phyloP scores from a whole-genome alignment of 2,113 vertebrate species.

The Onychostoma macrolepis region DNA sequence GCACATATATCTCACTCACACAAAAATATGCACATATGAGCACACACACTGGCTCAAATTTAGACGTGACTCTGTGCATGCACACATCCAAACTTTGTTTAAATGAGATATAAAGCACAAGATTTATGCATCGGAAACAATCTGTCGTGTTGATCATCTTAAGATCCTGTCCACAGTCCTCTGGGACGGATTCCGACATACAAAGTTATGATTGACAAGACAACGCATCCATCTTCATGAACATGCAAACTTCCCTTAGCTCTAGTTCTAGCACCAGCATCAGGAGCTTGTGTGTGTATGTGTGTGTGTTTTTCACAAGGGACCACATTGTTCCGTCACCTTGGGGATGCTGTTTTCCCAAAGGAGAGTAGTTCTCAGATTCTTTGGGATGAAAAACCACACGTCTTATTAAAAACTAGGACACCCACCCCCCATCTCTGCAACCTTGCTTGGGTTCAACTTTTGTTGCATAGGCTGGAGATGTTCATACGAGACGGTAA shows the following conservation, averaged over 20 bases:
- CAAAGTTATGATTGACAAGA: constrained; percentile 31
- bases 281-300: constrained; percentile 31
- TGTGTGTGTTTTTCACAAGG: constrained; percentile 58
- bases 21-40: neutral
- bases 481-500: constrained; percentile 32
- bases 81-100: neutral
- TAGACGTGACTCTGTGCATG: neutral
- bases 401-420: constrained; percentile 55
- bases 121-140: constrained; percentile 20
- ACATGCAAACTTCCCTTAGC: constrained; percentile 33
- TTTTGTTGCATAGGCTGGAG: constrained; percentile 38
- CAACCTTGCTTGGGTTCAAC: constrained; percentile 36
- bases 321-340: constrained; percentile 57
- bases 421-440: constrained; percentile 31
- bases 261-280: neutral
- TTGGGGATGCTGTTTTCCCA: constrained; percentile 56
- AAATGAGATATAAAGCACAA: constrained; percentile 2
- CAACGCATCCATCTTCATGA: constrained; percentile 21
- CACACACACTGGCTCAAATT: neutral
- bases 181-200: constrained; percentile 8
- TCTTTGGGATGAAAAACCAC: constrained; percentile 56
- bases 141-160: constrained; percentile 29
- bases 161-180: constrained; percentile 23
- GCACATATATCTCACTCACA: constrained; percentile 25
- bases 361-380: constrained; percentile 47